phyloP scores from a whole-genome alignment of 2,113 vertebrate species.

The Alosa alosa region DNA sequence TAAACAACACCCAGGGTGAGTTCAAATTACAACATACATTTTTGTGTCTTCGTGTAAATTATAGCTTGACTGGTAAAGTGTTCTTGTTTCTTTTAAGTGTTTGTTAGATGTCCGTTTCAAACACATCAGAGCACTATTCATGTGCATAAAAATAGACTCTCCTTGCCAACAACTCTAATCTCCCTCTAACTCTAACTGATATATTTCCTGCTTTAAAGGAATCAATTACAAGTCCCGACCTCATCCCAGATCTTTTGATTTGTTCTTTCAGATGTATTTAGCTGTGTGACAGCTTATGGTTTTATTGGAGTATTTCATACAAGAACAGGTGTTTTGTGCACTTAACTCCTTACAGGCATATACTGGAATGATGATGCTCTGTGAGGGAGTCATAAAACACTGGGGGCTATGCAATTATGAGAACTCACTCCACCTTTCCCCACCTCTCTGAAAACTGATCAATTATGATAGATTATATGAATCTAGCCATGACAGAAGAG shows the following conservation, averaged over 20 bases:
- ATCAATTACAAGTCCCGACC: conserved; percentile 22
- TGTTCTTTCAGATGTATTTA: conserved; percentile 3
- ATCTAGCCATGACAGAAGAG: neutral
- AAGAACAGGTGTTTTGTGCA: neutral
- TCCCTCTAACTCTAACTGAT: conserved; percentile 20
- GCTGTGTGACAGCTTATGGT: conserved; percentile 3
- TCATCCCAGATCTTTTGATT: conserved; percentile 8
- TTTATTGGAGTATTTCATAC: neutral
- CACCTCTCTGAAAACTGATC: neutral
- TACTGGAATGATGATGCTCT: neutral
- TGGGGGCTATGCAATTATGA: neutral
- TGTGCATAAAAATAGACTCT: conserved; percentile 44
- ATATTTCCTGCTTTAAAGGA: conserved; percentile 42
- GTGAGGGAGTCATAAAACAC: neutral
- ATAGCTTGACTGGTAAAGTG: conserved; percentile 11
- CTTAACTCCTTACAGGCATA: neutral
- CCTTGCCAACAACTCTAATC: conserved; percentile 46
- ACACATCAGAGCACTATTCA: conserved; percentile 51
- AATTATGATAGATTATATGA: neutral
- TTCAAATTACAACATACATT: neutral
- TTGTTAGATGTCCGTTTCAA: conserved; percentile 57
- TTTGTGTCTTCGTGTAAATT: neutral
- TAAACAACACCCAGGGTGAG: neutral
- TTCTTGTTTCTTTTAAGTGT: conserved; percentile 48
- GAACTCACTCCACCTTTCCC: neutral